Conservation (phyloP, 2,113 vertebrate species). For the Mirounga angustirostris region DNA sequence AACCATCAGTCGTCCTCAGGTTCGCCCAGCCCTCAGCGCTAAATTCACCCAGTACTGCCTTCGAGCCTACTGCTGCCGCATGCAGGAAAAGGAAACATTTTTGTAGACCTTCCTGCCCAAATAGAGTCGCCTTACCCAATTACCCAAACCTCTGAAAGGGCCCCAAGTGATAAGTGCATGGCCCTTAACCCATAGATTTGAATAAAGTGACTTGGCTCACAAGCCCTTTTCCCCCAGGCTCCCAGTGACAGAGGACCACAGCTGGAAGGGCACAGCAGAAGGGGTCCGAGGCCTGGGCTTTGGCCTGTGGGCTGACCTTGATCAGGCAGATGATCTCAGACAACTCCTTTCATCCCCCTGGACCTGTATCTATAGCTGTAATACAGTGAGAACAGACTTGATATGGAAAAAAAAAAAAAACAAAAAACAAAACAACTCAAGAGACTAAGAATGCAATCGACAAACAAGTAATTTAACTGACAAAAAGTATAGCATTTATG, state of each 20-base stretch:
- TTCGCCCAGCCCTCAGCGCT: background rate
- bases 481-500: background rate
- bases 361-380: background rate
- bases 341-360: background rate
- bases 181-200: background rate
- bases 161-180: background rate
- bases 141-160: slow-evolving; percentile 37
- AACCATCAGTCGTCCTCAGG: background rate
- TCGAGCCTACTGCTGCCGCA: background rate
- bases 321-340: background rate
- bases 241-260: background rate
- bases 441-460: background rate
- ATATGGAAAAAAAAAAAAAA: background rate
- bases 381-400: background rate
- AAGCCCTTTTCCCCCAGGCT: background rate
- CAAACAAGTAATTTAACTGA: background rate
- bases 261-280: background rate
- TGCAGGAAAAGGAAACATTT: background rate
- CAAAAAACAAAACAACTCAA: background rate
- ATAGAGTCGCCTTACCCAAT: background rate
- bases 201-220: background rate
- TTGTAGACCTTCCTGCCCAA: background rate
- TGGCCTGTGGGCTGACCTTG: background rate
- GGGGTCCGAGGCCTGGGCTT: background rate
- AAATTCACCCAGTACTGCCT: background rate